phyloP scores from a whole-genome alignment of 2,113 vertebrate genomes.

The Corythoichthys intestinalis region DNA sequence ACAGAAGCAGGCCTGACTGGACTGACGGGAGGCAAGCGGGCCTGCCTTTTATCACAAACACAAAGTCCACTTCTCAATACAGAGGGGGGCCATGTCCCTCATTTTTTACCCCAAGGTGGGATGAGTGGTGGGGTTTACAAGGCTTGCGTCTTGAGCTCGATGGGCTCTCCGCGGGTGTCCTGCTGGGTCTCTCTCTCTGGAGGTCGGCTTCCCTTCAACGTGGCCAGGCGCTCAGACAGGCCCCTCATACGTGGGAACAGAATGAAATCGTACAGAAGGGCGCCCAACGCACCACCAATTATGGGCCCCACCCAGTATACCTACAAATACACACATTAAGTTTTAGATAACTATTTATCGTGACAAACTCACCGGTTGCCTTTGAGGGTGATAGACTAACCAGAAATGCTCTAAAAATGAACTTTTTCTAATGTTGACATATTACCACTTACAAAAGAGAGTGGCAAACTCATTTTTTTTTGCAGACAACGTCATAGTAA shows the following conservation, averaged over 20 bases:
- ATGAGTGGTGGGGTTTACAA: constrained; percentile 70
- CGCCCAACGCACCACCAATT: constrained; percentile 82
- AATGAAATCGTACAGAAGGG: constrained; percentile 87
- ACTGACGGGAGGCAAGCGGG: neutral
- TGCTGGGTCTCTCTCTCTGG: constrained; percentile 74
- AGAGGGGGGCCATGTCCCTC: constrained; percentile 54
- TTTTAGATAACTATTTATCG: neutral
- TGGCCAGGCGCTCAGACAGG: constrained; percentile 85
- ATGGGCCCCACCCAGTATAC: constrained; percentile 92
- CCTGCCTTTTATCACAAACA: constrained; percentile 48
- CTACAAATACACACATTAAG: constrained; percentile 58
- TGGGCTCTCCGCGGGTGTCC: constrained; percentile 79
- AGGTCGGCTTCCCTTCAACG: constrained; percentile 80
- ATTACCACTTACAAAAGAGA: no score
- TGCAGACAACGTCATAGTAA: no score
- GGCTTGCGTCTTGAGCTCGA: constrained; percentile 89
- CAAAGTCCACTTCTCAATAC: constrained; percentile 50
- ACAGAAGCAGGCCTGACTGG: constrained; percentile 5
- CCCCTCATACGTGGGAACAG: constrained; percentile 85
- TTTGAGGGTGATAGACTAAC: no score
- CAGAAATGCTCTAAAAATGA: no score
- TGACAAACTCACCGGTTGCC: no score
- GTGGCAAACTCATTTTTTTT: no score
- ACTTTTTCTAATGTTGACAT: no score
- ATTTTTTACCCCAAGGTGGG: constrained; percentile 25